Evolutionary conservation across 2,888 invertebrate genomes (phyloP).

Genomic region (Nomada hirtipes): DNA sequence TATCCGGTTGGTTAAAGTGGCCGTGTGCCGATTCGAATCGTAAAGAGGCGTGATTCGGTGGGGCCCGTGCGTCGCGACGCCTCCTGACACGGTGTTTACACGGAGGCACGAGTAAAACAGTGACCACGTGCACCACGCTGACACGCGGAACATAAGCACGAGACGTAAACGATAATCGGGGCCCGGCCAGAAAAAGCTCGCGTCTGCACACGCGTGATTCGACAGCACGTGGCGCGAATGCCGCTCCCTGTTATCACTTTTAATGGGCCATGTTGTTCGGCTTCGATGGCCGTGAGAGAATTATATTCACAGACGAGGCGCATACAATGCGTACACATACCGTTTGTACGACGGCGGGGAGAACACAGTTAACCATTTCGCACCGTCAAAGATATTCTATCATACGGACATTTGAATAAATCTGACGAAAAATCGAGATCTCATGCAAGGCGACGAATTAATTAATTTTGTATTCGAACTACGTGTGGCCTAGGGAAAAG

Average conservation of each 20-base stretch:
- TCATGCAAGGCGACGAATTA: too few relatives aligned
- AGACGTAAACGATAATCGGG: constrained; percentile 63
- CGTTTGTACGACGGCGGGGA: too few relatives aligned
- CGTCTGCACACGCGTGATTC: constrained; percentile 59
- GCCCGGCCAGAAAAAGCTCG: constrained; percentile 60
- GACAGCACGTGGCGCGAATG: constrained; percentile 59
- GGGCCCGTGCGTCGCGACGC: constrained; percentile 9
- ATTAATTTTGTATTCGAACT: too few relatives aligned
- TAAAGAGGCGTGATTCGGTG: constrained; percentile 43
- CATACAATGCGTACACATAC: too few relatives aligned
- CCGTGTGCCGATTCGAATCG: constrained; percentile 33
- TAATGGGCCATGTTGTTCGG: too few relatives aligned
- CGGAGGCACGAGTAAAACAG: constrained; percentile 69
- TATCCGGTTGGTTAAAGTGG: constrained; percentile 30
- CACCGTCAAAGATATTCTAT: too few relatives aligned
- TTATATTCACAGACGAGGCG: too few relatives aligned
- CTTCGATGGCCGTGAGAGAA: too few relatives aligned
- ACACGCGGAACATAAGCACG: constrained; percentile 73
- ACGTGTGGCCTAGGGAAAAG: too few relatives aligned
- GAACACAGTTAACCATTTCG: too few relatives aligned
- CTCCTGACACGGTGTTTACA: constrained; percentile 63
- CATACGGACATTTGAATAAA: too few relatives aligned
- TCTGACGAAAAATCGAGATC: too few relatives aligned
- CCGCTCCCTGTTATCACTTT: constrained; percentile 7
- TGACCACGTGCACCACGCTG: constrained; percentile 75